Evolutionary conservation across 92 coral and sea anemone genomes (phyloP).

Genomic region (Bergia puertoricense): DNA sequence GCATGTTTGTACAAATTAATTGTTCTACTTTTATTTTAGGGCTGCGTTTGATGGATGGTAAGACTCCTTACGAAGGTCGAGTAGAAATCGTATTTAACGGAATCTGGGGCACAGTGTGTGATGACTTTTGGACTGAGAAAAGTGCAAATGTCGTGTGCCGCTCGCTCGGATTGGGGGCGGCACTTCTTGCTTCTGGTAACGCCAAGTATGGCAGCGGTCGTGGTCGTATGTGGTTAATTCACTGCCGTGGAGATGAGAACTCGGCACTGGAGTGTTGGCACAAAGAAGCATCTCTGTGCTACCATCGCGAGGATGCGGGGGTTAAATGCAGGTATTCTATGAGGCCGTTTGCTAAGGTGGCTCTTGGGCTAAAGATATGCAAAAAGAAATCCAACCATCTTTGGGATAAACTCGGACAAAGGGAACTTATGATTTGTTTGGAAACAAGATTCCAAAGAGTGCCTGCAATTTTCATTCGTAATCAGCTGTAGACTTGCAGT

Average conservation of each 20-base stretch:
- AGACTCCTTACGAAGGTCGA: not conserved
- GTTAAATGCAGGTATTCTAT: conserved; percentile 9
- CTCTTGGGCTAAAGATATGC: too few relatives aligned
- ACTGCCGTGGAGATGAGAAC: not conserved
- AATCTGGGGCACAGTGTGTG: not conserved
- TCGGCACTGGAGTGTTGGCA: not conserved
- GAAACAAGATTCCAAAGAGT: too few relatives aligned
- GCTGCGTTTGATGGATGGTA: not conserved
- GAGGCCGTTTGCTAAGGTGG: too few relatives aligned
- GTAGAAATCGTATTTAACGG: not conserved
- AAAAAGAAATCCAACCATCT: too few relatives aligned
- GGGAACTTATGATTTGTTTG: too few relatives aligned
- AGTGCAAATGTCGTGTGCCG: not conserved
- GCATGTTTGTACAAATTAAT: not conserved
- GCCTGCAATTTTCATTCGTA: too few relatives aligned
- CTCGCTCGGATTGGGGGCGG: not conserved
- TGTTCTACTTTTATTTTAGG: not conserved
- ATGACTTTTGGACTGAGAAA: not conserved
- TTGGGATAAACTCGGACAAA: too few relatives aligned
- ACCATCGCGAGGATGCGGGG: conserved; percentile 7
- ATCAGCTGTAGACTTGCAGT: too few relatives aligned
- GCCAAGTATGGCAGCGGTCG: conserved; percentile 7
- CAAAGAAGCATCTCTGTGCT: not conserved
- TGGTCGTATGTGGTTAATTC: not conserved
- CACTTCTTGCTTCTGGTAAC: not conserved